Percentiles rank a stretch among this genome's conserved stretches.
These are phyloP conservation scores for Orthosia gracilis DNA, from an alignment of 2,888 invertebrate species.

Conservation along the genomic window DNA sequence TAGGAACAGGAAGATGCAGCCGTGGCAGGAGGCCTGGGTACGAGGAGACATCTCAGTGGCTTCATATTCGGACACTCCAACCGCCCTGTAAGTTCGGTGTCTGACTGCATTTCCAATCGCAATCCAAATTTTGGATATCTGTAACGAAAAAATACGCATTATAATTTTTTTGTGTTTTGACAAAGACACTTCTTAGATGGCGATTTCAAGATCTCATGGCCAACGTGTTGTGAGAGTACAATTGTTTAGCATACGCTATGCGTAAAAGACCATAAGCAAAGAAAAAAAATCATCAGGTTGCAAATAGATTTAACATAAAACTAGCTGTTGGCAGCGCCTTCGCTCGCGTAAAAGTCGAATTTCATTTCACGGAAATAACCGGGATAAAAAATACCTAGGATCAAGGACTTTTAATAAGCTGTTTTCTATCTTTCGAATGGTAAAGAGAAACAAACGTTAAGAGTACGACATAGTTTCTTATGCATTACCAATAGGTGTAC, in stretches of 20 bases:
- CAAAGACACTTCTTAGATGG: not conserved
- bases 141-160: constrained; percentile 35
- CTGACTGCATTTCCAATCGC: constrained; percentile 56
- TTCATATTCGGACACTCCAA: constrained; percentile 71
- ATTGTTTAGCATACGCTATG: no score
- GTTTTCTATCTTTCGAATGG: not conserved
- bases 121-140: constrained; percentile 32
- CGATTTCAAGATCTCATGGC: not conserved
- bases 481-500: no score
- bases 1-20: constrained; percentile 60
- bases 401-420: not conserved
- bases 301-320: not conserved
- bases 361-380: not conserved
- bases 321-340: not conserved
- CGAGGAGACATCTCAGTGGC: constrained; percentile 70
- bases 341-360: not conserved
- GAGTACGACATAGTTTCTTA: no score
- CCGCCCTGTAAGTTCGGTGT: constrained; percentile 15
- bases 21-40: constrained; percentile 55
- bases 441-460: not conserved
- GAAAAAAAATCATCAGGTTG: not conserved
- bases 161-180: not conserved
- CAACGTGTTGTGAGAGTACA: no score
- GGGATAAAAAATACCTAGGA: not conserved
- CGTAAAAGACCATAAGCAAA: no score